These are phyloP conservation scores for Caenorhabditis sulstoni DNA, from an alignment of 2,888 invertebrate species.

Conservation along the genomic window DNA sequence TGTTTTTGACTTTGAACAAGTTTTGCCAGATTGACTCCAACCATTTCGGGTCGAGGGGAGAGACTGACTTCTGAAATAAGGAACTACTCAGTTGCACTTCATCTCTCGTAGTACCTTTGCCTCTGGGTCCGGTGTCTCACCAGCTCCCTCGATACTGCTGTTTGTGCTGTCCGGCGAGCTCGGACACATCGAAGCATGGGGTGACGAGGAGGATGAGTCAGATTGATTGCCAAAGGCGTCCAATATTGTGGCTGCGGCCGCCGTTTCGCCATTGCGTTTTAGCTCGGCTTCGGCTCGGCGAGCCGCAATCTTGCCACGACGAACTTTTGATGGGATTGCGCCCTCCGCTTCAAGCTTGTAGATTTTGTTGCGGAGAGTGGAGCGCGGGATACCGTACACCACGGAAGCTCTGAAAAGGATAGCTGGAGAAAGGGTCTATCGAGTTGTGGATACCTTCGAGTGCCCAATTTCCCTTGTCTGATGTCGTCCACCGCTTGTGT, in stretches of 20 bases:
- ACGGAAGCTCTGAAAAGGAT: slow-evolving; percentile 87
- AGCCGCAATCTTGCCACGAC: slow-evolving; percentile 49
- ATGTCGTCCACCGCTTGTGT: slow-evolving; percentile 90
- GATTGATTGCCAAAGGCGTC: slow-evolving; percentile 46
- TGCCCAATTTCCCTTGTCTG: slow-evolving; percentile 68
- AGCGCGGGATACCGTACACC: slow-evolving; percentile 95
- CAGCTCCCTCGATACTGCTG: slow-evolving; percentile 53
- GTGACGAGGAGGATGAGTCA: slow-evolving; percentile 51
- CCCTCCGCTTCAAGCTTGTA: slow-evolving; percentile 81
- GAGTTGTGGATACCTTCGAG: slow-evolving; percentile 66
- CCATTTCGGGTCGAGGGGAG: slow-evolving; percentile 47
- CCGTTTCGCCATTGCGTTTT: slow-evolving; percentile 17
- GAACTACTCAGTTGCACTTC: not conserved
- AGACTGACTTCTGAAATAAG: slow-evolving; percentile 16
- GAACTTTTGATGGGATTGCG: slow-evolving; percentile 46
- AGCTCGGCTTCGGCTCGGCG: slow-evolving; percentile 61
- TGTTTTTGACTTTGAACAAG: slow-evolving; percentile 52
- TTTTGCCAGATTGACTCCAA: slow-evolving; percentile 61
- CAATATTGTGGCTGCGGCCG: slow-evolving; percentile 35
- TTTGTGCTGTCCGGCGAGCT: slow-evolving; percentile 60
- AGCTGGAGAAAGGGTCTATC: no score
- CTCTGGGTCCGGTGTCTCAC: slow-evolving; percentile 32
- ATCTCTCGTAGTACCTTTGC: slow-evolving; percentile 6
- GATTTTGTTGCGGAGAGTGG: slow-evolving; percentile 94
- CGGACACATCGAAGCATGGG: slow-evolving; percentile 51